These are phyloP conservation scores for Gorilla gorilla DNA, from an alignment of 2,113 vertebrate species.

Conservation along the genomic window DNA sequence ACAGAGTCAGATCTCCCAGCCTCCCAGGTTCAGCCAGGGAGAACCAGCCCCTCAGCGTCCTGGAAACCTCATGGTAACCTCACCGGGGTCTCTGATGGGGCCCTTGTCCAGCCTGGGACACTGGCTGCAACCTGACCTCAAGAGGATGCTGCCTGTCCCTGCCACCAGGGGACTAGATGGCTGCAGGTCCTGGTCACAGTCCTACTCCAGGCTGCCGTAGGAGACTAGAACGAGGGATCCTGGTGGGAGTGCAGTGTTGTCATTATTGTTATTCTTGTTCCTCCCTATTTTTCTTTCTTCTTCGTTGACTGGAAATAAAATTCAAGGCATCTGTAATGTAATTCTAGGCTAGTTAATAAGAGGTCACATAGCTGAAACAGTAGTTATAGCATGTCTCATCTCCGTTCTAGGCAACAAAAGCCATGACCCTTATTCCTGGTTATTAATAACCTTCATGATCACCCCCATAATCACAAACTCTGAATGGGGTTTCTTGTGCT, in stretches of 20 bases:
- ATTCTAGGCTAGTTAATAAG: background rate
- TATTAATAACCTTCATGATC: rapidly evolving
- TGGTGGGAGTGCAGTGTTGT: background rate
- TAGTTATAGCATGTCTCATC: background rate
- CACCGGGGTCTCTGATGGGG: background rate
- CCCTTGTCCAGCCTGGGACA: background rate
- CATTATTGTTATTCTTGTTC: background rate
- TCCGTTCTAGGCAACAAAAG: background rate
- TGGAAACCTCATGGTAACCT: background rate
- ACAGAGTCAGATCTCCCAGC: background rate
- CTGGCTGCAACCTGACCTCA: background rate
- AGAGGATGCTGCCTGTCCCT: background rate
- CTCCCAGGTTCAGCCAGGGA: background rate
- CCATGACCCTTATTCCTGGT: no score
- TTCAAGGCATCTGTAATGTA: background rate
- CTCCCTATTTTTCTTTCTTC: background rate
- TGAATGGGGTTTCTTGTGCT: background rate
- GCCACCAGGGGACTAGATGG: background rate
- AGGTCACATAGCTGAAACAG: background rate
- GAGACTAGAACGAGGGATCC: background rate
- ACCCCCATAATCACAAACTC: background rate
- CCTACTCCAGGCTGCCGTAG: background rate
- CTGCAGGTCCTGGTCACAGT: background rate
- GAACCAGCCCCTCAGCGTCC: no score
- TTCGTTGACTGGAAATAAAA: background rate